Conservation (phyloP, 1,140 invertebrate genomes). For the Heterodera schachtii region DNA sequence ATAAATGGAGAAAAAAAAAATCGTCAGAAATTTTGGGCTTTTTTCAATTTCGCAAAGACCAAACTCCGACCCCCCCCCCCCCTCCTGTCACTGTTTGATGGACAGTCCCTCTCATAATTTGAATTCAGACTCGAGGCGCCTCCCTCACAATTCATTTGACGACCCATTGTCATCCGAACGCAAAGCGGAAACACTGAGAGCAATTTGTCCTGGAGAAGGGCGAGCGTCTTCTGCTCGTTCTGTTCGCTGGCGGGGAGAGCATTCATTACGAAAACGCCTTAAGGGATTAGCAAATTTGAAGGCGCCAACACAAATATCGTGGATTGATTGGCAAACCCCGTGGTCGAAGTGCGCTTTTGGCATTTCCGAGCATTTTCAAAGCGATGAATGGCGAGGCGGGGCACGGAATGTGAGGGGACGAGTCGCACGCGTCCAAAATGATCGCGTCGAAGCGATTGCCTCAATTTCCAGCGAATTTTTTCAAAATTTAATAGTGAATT, state of each 20-base stretch:
- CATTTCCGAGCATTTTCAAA: conserved; percentile 19
- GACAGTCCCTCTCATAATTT: too few relatives aligned
- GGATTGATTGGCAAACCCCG: conserved; percentile 7
- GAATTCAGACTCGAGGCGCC: too few relatives aligned
- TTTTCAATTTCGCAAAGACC: too few relatives aligned
- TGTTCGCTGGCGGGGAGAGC: conserved; percentile 21
- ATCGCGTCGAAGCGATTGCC: conserved; percentile 34
- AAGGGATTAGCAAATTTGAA: neutral
- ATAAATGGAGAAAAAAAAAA: too few relatives aligned
- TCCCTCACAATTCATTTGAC: conserved; percentile 5
- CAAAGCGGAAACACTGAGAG: conserved; percentile 25
- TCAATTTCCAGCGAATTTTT: conserved; percentile 2
- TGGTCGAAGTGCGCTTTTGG: conserved; percentile 38
- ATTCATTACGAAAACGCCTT: conserved; percentile 41
- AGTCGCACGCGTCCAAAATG: conserved; percentile 43
- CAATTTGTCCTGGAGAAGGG: conserved; percentile 12
- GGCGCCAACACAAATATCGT: neutral
- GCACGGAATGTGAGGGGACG: conserved; percentile 30
- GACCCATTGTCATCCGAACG: conserved; percentile 1
- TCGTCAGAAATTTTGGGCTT: too few relatives aligned
- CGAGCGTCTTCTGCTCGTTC: neutral
- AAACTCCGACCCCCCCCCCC: too few relatives aligned
- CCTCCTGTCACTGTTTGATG: too few relatives aligned
- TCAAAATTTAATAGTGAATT: too few relatives aligned
- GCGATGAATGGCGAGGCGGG: conserved; percentile 34